Evolutionary conservation across 2,888 invertebrate species (phyloP).

Genomic region (Drosophila robusta): DNA sequence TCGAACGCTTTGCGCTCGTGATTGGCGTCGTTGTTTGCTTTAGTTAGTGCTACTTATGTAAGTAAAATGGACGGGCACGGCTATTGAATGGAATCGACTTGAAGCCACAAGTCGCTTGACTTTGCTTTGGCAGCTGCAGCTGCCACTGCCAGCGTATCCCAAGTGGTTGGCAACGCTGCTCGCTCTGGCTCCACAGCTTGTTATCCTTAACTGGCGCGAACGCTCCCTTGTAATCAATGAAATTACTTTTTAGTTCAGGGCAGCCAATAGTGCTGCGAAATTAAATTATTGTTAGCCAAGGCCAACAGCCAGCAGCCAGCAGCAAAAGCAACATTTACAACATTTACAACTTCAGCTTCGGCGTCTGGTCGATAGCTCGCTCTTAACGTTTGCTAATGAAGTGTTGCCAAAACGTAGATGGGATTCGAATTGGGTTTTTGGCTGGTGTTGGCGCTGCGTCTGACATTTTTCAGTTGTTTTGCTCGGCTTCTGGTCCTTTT

Average conservation of each 20-base stretch:
- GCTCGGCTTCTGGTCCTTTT: conserved; percentile 30
- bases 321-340: conserved; percentile 4
- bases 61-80: conserved; percentile 15
- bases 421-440: conserved; percentile 27
- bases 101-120: conserved; percentile 27
- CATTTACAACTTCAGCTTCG: conserved; percentile 10
- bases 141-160: conserved; percentile 44
- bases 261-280: conserved; percentile 70
- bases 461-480: conserved; percentile 74
- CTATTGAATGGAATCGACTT: no score
- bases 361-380: conserved; percentile 31
- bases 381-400: conserved; percentile 73
- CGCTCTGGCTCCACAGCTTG: conserved; percentile 51
- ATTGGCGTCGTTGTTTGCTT: conserved; percentile 49
- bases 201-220: conserved; percentile 50
- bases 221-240: conserved; percentile 71
- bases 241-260: conserved; percentile 75
- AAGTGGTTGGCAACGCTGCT: conserved; percentile 56
- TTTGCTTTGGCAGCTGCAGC: conserved; percentile 7
- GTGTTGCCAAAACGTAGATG: conserved; percentile 66
- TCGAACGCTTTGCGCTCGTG: conserved; percentile 45
- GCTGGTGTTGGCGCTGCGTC: conserved; percentile 36
- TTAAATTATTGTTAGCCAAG: conserved; percentile 71
- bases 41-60: conserved; percentile 47
- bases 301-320: conserved; percentile 17